A percentile compares a stretch with the other conserved stretches of the same genome.
phyloP scores from a whole-genome alignment of 2,888 invertebrate species.

The Caenorhabditis japonica region DNA sequence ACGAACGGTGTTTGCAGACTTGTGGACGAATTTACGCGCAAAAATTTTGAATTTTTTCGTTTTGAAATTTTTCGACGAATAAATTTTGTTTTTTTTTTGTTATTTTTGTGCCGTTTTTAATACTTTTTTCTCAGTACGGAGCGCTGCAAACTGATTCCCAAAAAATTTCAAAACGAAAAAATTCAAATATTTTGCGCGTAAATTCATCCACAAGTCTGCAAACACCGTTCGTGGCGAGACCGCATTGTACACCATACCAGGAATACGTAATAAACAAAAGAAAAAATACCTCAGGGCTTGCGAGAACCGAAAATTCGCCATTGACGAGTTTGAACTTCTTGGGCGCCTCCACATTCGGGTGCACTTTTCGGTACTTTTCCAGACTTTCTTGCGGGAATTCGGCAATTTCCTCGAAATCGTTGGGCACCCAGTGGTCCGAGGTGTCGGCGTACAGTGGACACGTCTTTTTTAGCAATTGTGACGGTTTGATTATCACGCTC shows the following conservation, averaged over 20 bases:
- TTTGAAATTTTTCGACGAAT: too few relatives aligned
- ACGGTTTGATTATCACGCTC: slow-evolving; percentile 36
- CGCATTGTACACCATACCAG: too few relatives aligned
- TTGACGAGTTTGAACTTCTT: slow-evolving; percentile 44
- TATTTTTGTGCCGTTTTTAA: not conserved
- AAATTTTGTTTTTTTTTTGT: not conserved
- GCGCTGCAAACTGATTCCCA: not conserved
- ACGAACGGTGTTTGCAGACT: too few relatives aligned
- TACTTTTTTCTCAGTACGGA: too few relatives aligned
- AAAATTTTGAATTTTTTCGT: too few relatives aligned
- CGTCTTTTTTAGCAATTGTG: slow-evolving; percentile 3
- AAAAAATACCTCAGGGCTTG: slow-evolving; percentile 11
- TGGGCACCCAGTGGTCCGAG: slow-evolving; percentile 57
- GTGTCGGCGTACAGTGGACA: slow-evolving; percentile 11
- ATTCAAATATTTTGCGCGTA: too few relatives aligned
- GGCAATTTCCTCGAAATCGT: slow-evolving; percentile 49
- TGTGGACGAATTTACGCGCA: too few relatives aligned
- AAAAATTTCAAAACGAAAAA: too few relatives aligned
- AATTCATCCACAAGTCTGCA: too few relatives aligned
- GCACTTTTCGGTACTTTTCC: slow-evolving; percentile 53
- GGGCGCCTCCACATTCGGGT: slow-evolving; percentile 52
- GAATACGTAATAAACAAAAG: too few relatives aligned
- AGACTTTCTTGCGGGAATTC: slow-evolving; percentile 45
- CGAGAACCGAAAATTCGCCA: slow-evolving; percentile 51
- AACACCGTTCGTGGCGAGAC: too few relatives aligned